Evolutionary conservation across 2,113 vertebrate species (phyloP), one percentile per base, ranked within the genome.

Genomic region (Oplegnathus fasciatus): DNA sequence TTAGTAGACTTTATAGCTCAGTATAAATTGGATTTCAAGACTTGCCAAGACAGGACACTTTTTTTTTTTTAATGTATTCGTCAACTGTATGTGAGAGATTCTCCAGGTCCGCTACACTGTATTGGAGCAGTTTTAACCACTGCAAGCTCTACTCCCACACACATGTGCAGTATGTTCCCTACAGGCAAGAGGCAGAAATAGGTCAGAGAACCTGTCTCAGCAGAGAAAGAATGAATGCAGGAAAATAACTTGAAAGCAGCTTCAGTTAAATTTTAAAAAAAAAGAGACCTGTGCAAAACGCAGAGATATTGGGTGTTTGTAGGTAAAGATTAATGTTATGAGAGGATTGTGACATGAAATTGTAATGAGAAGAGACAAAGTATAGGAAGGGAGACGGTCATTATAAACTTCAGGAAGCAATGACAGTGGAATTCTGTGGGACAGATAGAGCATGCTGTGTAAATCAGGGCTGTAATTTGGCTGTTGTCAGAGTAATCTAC

Each of bases 131-230:
- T 11, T 78, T 71, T 48, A 78, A 55, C 22, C 67, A 32, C 52
- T 74, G 30, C 28, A 65, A 52, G 32, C 24, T 76, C 2, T 6
- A 9, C 67, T 55, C 69, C 37, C 64, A 79, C 75, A 78, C 71
- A 50, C 32, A 30, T 11, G 9, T n/a, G n/a, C n/a, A n/a, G n/a
- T 13, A 64, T 46, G 9, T 58, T 67, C 60, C 26, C 42, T 61
- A n/a, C 40, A 54, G 66, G 37, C 60, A 32, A 42, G 61, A 79
- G 24, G 26, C 46, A 66, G 70, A 72, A 74, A 58, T 68, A 60
- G 69, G 89, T 73, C 83, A 84, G 73, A 24, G 32, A 75, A 71
- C 17, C 54, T 67, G 74, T 77, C 60, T 75, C 22, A 9, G 66
- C n/a, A 65, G 57, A 46, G 28, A 37, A 67, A 48, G n/a, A 26